These are phyloP conservation scores for Poeciliopsis infans DNA, from an alignment of 2,797 vertebrate species.

Conservation along the genomic window DNA sequence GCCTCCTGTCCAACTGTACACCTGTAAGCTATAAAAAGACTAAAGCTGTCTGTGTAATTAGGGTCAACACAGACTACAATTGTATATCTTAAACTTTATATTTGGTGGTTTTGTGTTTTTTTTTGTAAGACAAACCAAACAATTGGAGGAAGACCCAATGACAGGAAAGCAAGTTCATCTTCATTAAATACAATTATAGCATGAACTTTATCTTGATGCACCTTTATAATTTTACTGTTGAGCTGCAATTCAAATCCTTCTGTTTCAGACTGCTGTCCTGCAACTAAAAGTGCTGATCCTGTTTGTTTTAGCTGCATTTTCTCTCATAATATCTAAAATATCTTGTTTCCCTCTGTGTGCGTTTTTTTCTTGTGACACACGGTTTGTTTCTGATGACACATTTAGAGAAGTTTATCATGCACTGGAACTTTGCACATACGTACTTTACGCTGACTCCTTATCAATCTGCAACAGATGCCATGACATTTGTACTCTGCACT, in stretches of 20 bases:
- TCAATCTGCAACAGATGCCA: slow-evolving; percentile 58
- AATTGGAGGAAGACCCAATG: slow-evolving; percentile 28
- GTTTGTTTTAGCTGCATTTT: not conserved
- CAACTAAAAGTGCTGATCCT: not conserved
- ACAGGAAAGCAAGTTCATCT: slow-evolving; percentile 23
- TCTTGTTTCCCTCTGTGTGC: not conserved
- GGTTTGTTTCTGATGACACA: slow-evolving; percentile 12
- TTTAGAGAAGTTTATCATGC: slow-evolving; percentile 13
- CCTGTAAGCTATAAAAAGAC: slow-evolving; percentile 54
- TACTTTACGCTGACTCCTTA: slow-evolving; percentile 25
- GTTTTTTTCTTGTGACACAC: slow-evolving; percentile 5
- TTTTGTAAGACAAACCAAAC: slow-evolving; percentile 25
- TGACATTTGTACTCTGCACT: slow-evolving; percentile 32
- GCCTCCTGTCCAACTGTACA: slow-evolving; percentile 34
- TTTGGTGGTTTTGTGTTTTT: slow-evolving; percentile 39
- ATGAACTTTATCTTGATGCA: not conserved
- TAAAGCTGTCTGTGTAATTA: slow-evolving; percentile 53
- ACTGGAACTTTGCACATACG: slow-evolving; percentile 29
- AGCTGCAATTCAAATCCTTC: not conserved
- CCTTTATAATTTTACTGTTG: not conserved
- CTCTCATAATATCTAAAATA: not conserved
- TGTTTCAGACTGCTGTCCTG: not conserved
- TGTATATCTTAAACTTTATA: slow-evolving; percentile 46
- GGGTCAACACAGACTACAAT: slow-evolving; percentile 40
- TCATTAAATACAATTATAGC: slow-evolving; percentile 1